phyloP scores from a whole-genome alignment of 2,113 vertebrate genomes.

The Canis aureus region DNA sequence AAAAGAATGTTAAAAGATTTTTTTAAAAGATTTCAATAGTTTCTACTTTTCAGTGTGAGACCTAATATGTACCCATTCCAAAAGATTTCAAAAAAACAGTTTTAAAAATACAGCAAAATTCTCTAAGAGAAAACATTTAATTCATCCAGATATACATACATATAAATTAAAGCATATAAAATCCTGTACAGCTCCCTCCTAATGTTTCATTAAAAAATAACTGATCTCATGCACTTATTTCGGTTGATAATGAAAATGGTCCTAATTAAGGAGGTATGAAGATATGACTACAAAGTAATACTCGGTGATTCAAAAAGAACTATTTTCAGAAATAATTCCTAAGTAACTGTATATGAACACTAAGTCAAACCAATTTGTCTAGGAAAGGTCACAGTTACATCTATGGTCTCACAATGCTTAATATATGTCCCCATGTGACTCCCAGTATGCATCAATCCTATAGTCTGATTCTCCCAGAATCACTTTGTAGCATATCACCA shows the following conservation, averaged over 20 bases:
- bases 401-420: neutral
- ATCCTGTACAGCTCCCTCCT: neutral
- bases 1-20: conserved; percentile 5
- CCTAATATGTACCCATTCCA: neutral
- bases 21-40: neutral
- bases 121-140: neutral
- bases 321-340: conserved; percentile 20
- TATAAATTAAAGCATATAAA: neutral
- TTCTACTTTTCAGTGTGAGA: conserved; percentile 30
- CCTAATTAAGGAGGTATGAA: neutral
- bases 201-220: conserved; percentile 19
- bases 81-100: neutral
- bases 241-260: neutral
- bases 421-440: neutral
- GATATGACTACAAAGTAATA: neutral
- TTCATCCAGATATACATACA: neutral
- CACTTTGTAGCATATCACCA: neutral
- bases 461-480: neutral
- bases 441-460: neutral
- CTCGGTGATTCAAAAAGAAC: neutral
- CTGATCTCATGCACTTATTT: neutral
- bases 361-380: neutral
- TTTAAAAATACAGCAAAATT: conserved; percentile 34
- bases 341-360: neutral
- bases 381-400: neutral